Base-by-base conservation (phyloP, 2,113 vertebrate genomes). In the Meriones unguiculatus region DNA sequence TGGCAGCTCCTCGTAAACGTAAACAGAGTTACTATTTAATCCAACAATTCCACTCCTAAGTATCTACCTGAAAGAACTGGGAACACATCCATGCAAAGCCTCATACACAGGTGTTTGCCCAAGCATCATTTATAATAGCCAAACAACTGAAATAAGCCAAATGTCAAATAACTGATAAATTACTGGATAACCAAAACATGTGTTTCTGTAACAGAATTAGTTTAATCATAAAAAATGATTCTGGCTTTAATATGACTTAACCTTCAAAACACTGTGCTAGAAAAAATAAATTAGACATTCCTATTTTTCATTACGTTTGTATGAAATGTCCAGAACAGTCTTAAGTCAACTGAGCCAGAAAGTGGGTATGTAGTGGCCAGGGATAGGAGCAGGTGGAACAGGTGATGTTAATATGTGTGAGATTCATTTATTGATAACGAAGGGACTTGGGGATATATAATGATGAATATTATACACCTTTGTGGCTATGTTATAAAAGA, bases 121-220 rank as follows among this genome's bases (percentile, higher is more conserved):
- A 30, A 67, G 72, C n/a, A 73, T 78, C 70, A 25, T 86, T 86
- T 59, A 32, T 32, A 85, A 85, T 7, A 78, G 70, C 77, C 70
- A 76, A 94, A 59, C 46, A 78, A n/a, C 20, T 72, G 50, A n/a
- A 84, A 15, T 62, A 94, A 88, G 25, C 52, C 62, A 91, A 96
- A 91, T 64, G 52, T 91, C 82, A 78, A 67, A 76, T 38, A 88
- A 85, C 14, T 64, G 15, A 89, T 64, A 38, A 89, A 85, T 65
- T 35, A 38, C 4, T 62, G 88, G 64, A 69, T 70, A 84, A 89
- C 54, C 62, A 92, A 94, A 94, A 65, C 35, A 2, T 77, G 64
- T 28, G 69, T 41, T 15, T 41, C 67, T 18, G 30, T 57, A 78
- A 86, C 54, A 35, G 28, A 86, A 67, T 65, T 57, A 80, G 70